These are phyloP conservation scores for Rhadina sibilatrix DNA, from an alignment of 2,113 vertebrate genomes.

Conservation along the genomic window DNA sequence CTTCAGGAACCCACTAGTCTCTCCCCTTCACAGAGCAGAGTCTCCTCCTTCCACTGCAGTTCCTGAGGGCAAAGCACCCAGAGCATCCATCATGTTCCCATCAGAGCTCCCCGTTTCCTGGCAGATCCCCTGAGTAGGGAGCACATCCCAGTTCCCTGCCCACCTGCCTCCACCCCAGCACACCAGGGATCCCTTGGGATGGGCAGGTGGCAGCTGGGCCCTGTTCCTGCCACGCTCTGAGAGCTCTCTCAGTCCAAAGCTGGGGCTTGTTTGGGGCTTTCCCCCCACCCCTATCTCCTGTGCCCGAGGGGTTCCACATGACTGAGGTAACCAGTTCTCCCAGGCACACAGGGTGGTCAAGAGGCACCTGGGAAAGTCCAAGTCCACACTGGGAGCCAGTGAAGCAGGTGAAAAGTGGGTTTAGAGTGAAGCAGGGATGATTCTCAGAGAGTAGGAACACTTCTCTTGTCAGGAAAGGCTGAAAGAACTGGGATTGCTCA, in stretches of 20 bases:
- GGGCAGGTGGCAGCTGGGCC: fast-evolving
- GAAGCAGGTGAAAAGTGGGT: background rate
- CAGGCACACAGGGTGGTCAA: background rate
- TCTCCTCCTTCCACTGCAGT: background rate
- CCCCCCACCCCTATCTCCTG: background rate
- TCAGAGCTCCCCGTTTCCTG: background rate
- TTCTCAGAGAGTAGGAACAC: background rate
- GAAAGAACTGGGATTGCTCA: background rate
- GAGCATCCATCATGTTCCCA: background rate
- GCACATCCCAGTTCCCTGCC: background rate
- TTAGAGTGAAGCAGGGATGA: background rate
- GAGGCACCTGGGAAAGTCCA: background rate
- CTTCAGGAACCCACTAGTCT: background rate
- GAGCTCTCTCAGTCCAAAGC: background rate
- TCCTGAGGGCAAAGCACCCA: background rate
- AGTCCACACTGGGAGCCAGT: background rate
- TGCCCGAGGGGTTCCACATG: background rate
- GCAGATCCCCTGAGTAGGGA: background rate
- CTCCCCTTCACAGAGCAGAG: background rate
- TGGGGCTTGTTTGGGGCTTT: background rate
- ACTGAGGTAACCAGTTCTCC: background rate
- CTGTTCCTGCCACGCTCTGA: background rate
- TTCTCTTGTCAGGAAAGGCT: background rate
- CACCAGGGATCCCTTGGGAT: background rate
- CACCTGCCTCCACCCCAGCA: background rate